Evolutionary conservation across 2,888 invertebrate genomes (phyloP).

Genomic region (Sphaerophoria taeniata): DNA sequence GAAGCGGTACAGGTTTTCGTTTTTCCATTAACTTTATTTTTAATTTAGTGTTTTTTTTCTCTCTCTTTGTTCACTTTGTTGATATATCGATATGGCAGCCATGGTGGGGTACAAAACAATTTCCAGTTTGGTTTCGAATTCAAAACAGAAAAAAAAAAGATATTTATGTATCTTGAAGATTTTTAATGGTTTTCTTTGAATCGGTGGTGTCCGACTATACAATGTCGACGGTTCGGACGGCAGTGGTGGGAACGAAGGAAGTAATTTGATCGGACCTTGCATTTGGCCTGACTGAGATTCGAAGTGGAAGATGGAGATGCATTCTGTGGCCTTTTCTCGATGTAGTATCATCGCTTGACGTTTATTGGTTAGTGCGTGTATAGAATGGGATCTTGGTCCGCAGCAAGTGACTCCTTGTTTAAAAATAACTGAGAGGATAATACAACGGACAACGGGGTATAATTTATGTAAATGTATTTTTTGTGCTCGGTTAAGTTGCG

Average conservation of each 20-base stretch:
- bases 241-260: slow-evolving; percentile 2
- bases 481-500: slow-evolving; percentile 71
- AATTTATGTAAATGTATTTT: slow-evolving; percentile 81
- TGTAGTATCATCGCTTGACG: slow-evolving; percentile 32
- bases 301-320: slow-evolving; percentile 47
- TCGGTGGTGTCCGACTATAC: slow-evolving; percentile 66
- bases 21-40: slow-evolving; percentile 35
- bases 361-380: slow-evolving; percentile 47
- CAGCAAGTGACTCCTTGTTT: slow-evolving; percentile 48
- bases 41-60: slow-evolving; percentile 28
- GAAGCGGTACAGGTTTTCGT: slow-evolving; percentile 46
- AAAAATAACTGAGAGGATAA: slow-evolving; percentile 12
- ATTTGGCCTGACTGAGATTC: neutral
- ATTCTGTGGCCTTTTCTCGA: slow-evolving; percentile 36
- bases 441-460: slow-evolving; percentile 74
- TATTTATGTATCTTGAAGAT: slow-evolving; percentile 70
- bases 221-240: slow-evolving; percentile 44
- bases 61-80: neutral
- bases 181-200: slow-evolving; percentile 73
- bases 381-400: slow-evolving; percentile 5
- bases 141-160: slow-evolving; percentile 35
- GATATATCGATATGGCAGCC: slow-evolving; percentile 36
- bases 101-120: slow-evolving; percentile 35
- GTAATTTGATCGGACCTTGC: slow-evolving; percentile 61
- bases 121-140: slow-evolving; percentile 47